Evolutionary conservation across 2,113 vertebrate genomes (phyloP).

Genomic region (Megaceryle maxima): DNA sequence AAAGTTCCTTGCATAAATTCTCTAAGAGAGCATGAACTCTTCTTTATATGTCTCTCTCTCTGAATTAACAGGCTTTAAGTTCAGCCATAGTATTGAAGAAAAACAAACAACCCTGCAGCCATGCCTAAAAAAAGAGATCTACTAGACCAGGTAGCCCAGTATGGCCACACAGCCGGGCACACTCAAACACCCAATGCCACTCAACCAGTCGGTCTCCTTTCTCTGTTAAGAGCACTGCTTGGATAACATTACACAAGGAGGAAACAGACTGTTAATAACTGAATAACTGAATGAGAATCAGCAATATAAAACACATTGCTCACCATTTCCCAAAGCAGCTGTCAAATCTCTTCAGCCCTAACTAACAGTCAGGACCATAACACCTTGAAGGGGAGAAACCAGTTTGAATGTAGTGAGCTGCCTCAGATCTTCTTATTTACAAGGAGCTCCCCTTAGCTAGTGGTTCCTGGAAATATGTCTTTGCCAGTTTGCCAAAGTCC

Average conservation of each 20-base stretch:
- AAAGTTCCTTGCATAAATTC: not conserved
- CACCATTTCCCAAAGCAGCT: not conserved
- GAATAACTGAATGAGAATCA: not conserved
- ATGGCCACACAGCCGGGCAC: not conserved
- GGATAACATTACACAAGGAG: not conserved
- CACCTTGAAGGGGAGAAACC: not conserved
- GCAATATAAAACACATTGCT: not conserved
- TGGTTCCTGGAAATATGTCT: not conserved
- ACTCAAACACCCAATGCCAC: not conserved
- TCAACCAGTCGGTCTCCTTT: not conserved
- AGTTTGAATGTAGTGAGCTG: not conserved
- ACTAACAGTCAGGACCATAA: not conserved
- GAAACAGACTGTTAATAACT: not conserved
- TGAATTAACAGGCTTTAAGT: not conserved
- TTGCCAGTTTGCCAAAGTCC: not conserved
- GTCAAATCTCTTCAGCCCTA: not conserved
- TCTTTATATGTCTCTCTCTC: not conserved
- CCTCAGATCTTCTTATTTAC: not conserved
- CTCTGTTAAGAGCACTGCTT: not conserved
- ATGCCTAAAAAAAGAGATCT: not conserved
- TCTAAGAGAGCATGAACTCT: not conserved
- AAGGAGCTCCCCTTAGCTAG: not conserved
- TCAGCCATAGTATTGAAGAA: not conserved
- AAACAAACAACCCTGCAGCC: not conserved
- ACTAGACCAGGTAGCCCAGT: not conserved